These are phyloP conservation scores for Melanotaenia boesemani DNA, from an alignment of 2,797 vertebrate genomes.

Conservation along the genomic window DNA sequence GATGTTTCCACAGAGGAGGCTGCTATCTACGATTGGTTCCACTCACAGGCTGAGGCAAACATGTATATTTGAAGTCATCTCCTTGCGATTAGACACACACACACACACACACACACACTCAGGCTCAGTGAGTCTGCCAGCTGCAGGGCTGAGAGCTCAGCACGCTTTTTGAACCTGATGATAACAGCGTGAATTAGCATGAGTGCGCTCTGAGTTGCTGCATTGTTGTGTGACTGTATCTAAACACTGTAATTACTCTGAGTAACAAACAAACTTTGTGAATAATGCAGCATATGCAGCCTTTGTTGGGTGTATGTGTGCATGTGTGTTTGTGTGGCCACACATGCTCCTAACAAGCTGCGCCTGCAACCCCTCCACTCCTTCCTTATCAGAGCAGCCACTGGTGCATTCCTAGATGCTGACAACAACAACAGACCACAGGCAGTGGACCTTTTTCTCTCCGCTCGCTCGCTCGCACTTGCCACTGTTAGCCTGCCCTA, in stretches of 20 bases:
- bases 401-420: conserved; percentile 53
- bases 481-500: conserved; percentile 42
- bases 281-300: neutral
- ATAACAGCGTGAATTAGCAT: conserved; percentile 40
- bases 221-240: neutral
- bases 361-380: conserved; percentile 6
- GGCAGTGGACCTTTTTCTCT: conserved; percentile 6
- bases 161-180: conserved; percentile 38
- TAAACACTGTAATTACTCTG: neutral
- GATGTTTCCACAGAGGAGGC: neutral
- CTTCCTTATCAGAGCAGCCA: conserved; percentile 41
- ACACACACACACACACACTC: conserved; percentile 9
- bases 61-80: conserved; percentile 15
- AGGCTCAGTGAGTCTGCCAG: conserved; percentile 4
- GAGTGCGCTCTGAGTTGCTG: conserved; percentile 1
- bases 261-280: neutral
- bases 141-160: conserved; percentile 17
- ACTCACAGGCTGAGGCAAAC: neutral
- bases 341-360: conserved; percentile 12
- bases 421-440: conserved; percentile 47
- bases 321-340: neutral
- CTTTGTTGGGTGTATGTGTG: neutral
- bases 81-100: conserved; percentile 25
- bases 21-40: conserved; percentile 3
- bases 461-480: neutral